These are phyloP conservation scores for Typhlomys cinereus DNA, from an alignment of 2,113 vertebrate species.

Conservation along the genomic window DNA sequence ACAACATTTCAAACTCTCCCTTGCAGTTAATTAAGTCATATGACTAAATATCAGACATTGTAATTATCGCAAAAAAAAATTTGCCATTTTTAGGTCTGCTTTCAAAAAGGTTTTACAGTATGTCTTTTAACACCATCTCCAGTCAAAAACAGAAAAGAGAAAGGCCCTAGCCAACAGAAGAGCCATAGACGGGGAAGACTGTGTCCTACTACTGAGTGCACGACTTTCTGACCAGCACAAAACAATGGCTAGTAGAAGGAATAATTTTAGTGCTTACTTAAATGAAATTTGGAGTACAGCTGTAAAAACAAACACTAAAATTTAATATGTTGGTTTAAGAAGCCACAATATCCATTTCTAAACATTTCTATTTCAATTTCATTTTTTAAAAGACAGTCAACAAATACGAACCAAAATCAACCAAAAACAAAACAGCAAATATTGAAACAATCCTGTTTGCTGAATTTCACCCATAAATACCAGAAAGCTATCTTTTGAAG, in stretches of 20 bases:
- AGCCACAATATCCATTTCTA: neutral
- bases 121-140: neutral
- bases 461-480: neutral
- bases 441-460: neutral
- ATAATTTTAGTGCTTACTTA: conserved; percentile 11
- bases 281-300: no score
- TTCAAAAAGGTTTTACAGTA: neutral
- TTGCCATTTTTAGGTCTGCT: neutral
- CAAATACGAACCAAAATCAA: neutral
- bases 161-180: neutral
- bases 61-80: conserved; percentile 9
- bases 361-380: conserved; percentile 10
- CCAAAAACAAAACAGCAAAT: neutral
- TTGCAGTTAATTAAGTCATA: neutral
- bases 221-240: no score
- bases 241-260: neutral
- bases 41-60: neutral
- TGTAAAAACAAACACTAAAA: conserved; percentile 5
- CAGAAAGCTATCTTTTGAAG: conserved; percentile 8
- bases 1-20: neutral
- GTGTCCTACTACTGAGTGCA: no score
- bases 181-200: neutral
- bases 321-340: neutral
- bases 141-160: neutral
- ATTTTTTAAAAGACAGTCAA: neutral